A percentile compares a stretch with the other conserved stretches of the same genome.
Conservation (phyloP, 2,113 vertebrate species). For the Bungarus multicinctus region DNA sequence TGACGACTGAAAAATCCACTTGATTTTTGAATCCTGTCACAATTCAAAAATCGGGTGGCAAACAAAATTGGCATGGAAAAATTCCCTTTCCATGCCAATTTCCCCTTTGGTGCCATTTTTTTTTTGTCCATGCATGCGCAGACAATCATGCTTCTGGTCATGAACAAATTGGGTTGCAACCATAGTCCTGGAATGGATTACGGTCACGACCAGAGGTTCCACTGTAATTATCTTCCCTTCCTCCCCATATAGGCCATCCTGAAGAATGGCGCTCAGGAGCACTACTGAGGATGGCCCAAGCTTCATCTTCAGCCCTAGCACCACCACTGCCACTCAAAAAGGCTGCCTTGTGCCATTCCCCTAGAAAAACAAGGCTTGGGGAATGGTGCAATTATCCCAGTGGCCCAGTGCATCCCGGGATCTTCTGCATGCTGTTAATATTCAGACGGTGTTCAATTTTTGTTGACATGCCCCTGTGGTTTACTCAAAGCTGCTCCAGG, state of each 20-base stretch:
- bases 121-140: too few relatives aligned
- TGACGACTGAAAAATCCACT: too few relatives aligned
- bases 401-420: not conserved
- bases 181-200: too few relatives aligned
- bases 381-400: not conserved
- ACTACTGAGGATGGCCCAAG: not conserved
- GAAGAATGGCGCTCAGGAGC: not conserved
- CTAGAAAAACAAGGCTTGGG: not conserved
- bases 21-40: too few relatives aligned
- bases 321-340: not conserved
- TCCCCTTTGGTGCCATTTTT: too few relatives aligned
- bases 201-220: too few relatives aligned
- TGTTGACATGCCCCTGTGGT: not conserved
- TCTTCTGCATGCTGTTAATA: not conserved
- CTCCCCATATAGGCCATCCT: not conserved
- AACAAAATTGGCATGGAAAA: too few relatives aligned
- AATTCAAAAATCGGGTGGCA: too few relatives aligned
- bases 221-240: not conserved
- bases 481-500: not conserved
- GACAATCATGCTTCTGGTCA: too few relatives aligned
- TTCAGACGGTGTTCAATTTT: not conserved
- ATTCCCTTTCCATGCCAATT: too few relatives aligned
- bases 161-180: too few relatives aligned
- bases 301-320: not conserved
- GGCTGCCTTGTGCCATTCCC: not conserved